Base-by-base conservation (phyloP, 2,113 vertebrate genomes). In the Pao palembangensis region DNA sequence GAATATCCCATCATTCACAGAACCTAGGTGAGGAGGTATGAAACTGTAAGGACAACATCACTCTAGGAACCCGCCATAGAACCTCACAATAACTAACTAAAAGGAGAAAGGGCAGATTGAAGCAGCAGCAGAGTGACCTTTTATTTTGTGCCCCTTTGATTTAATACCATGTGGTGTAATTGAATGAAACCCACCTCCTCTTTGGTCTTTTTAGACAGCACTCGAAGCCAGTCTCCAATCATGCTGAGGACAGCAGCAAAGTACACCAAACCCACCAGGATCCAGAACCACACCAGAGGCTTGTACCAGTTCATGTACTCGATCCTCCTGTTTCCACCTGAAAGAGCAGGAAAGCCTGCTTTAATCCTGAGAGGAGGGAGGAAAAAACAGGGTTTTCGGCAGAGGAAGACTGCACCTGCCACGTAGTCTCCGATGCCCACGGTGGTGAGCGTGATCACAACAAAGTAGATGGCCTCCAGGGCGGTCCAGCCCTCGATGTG, bases 221-320 rank as follows among this genome's bases (percentile, higher is more conserved):
- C 94, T 79, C 95, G 93, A 52, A 99, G 89, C 96, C 96, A 98
- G 81, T 99, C 98, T 79, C 95, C 94, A 23, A 99, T 99, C 96
- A 99, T 99, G 87, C 96, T 99, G 64, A 99, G 92, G 46, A 99
- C 94, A 8, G 98, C 96, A 3, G 98, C 98, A 70, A 99, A 99
- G 87, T 99, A 99, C 1, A 96, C 97, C 61, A 99, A 91, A 0
- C 98, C 98, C 44, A 99, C 94, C 4, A 99, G 88, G 86, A 99
- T 99, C 96, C 97, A 99, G 80, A 99, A 98, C 96, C 95, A 99
- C 48, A 99, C 97, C 44, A 99, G 88, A 4, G 89, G 90, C 71
- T 98, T 98, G 79, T 99, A 99, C 97, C 96, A 99, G 41, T 94
- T 91, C 75, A 85, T 93, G 63, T 99, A 99, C 34, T 92, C 86